These are phyloP conservation scores for Saccopteryx leptura DNA, from an alignment of 2,113 vertebrate genomes.

Conservation along the genomic window DNA sequence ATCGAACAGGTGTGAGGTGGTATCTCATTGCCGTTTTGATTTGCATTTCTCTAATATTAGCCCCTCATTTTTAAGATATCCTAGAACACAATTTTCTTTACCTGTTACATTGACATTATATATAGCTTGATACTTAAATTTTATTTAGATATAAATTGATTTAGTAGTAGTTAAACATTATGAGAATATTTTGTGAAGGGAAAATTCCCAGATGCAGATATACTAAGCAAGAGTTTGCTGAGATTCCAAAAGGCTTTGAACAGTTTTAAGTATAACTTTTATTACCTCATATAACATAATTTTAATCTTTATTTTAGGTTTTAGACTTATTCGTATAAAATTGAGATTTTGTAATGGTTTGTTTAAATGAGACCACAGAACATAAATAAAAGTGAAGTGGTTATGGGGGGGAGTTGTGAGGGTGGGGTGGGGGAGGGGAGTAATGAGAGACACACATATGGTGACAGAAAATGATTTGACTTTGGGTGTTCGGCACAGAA, in stretches of 20 bases:
- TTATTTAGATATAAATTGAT: constrained; percentile 46
- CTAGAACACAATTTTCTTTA: not conserved
- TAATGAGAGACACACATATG: no score
- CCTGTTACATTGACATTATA: not conserved
- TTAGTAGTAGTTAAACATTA: constrained; percentile 36
- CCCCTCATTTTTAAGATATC: not conserved
- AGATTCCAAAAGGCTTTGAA: constrained; percentile 32
- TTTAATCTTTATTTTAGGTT: constrained; percentile 19
- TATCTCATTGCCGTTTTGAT: no score
- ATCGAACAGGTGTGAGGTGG: no score
- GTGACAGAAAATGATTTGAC: no score
- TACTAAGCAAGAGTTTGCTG: not conserved
- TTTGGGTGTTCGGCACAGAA: no score
- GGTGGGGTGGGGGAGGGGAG: no score
- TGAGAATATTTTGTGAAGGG: constrained; percentile 26
- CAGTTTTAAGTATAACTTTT: constrained; percentile 5
- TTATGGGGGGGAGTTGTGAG: no score
- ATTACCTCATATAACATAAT: not conserved
- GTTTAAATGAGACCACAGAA: constrained; percentile 3
- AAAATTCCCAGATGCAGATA: constrained; percentile 3
- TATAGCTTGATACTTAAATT: constrained; percentile 38
- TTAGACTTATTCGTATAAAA: not conserved
- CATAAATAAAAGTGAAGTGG: no score
- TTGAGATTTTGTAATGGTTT: not conserved
- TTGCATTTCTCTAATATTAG: no score